Base-by-base conservation (phyloP, 2,888 invertebrate species). In the Rhaphigaster nebulosa region DNA sequence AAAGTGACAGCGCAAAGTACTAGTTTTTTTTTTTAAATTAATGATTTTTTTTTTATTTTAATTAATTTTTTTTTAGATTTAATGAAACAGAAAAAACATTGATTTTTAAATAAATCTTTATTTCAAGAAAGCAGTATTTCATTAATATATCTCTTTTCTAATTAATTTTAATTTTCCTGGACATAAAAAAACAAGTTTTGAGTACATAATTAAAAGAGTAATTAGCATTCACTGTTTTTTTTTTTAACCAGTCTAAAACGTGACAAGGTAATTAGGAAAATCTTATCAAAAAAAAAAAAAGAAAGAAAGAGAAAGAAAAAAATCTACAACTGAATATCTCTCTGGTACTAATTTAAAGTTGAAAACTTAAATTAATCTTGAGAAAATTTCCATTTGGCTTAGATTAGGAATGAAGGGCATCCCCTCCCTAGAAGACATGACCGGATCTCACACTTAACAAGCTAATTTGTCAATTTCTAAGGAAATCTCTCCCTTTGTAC, bases 391-490 rank as follows among this genome's bases (percentile, higher is more conserved):
- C 84, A 84, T 84, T 84, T 84, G 41, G 84, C 10, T 45, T n/a
- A 84, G 84, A 84, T 84, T 84, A 84, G 45, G 84, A 50, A n/a
- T 45, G 84, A 45, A 45, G 45, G 84, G 84, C 1, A 4, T 15
- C 5, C 3, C n/a, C 8, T 41, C 23, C 6, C 15, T n/a, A 41
- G 80, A 45, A 84, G 84, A 84, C 84, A 84, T 4, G 45, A 84
- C 45, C 41, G 45, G 45, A 84, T 84, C 84, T 84, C 84, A 84
- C 84, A 84, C 45, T 84, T 84, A 84, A 84, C 84, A 50, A 84
- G 26, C 45, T 84, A 84, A 84, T 84, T 84, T 84, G 84, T 84
- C 84, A 84, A 84, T 84, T 45, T 84, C 84, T 45, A 84, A 84
- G 84, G 84, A 50, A 84, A 84, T 84, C 84, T 84, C 84, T 45